Percentiles rank a stretch among this genome's conserved stretches.
Conservation (phyloP, 1,140 invertebrate species). For the Bombus confusus region DNA sequence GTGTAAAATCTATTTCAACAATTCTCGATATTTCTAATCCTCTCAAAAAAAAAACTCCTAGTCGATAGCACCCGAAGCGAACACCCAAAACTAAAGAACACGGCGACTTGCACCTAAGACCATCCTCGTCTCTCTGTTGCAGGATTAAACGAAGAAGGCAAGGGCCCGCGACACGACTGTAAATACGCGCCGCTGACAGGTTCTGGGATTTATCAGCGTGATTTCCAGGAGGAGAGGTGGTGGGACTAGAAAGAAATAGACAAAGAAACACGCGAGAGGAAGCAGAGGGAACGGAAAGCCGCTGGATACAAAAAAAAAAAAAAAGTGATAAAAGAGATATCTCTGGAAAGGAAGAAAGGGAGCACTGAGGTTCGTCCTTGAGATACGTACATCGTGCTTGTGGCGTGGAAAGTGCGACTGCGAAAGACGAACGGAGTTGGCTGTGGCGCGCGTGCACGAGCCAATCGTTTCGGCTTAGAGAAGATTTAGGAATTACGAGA, state of each 20-base stretch:
- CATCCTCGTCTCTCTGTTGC: constrained; percentile 69
- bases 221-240: constrained; percentile 28
- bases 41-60: too few relatives aligned
- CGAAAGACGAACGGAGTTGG: constrained; percentile 45
- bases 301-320: not conserved
- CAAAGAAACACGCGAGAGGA: constrained; percentile 41
- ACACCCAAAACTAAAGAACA: not conserved
- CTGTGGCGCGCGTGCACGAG: not conserved
- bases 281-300: too few relatives aligned
- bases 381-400: constrained; percentile 68
- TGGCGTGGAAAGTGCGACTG: constrained; percentile 54
- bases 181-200: constrained; percentile 60
- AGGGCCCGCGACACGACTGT: constrained; percentile 50
- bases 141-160: constrained; percentile 61
- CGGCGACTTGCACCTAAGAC: constrained; percentile 41
- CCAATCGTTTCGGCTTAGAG: constrained; percentile 40
- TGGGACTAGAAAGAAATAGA: constrained; percentile 1
- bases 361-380: constrained; percentile 47
- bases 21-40: not conserved
- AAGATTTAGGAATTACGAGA: constrained; percentile 69
- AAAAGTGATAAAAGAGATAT: not conserved
- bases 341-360: constrained; percentile 28
- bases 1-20: not conserved
- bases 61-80: too few relatives aligned
- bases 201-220: constrained; percentile 62